Base-by-base conservation (phyloP, 92 coral and sea anemone genomes). In the Actinostola sp. region DNA sequence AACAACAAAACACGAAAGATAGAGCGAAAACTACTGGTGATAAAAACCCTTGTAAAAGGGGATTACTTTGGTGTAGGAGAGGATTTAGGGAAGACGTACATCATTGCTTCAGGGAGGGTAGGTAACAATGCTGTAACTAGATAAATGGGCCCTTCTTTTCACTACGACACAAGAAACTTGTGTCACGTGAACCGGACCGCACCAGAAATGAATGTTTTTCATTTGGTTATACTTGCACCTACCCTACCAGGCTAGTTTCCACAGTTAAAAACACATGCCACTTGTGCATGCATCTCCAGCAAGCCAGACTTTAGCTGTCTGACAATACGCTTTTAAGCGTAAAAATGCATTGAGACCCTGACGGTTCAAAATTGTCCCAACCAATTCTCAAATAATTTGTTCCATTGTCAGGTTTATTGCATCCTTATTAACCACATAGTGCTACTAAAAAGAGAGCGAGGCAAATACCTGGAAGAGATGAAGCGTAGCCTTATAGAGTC, bases 51-150 rank as follows among this genome's bases (percentile, higher is more conserved):
- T 45, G 65, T 74, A 26, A 70, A 81, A 70, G 93, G 93, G 3
- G 93, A 89, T 20, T 82, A 77, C 73, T 93, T 93, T 75, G 98
- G 98, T 14, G 96, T 93, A 32, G 98, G 96, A 20, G 96, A 93
- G 53, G 91, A 93, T 39, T 73, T 93, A 42, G 76, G 83, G 11
- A 85, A 87, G 57, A 86, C 88, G 45, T 75, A 76, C 87, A 90
- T 93, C 58, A 78, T 93, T 25, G 72, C 96, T 16, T 89, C 80
- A 34, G 88, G 82, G 36, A 78, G 86, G 96, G 98, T 93, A 67
- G 67, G 96, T 7, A 19, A 28, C n/a, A n/a, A n/a, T n/a, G n/a
- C n/a, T n/a, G n/a, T n/a, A n/a, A n/a, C n/a, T n/a, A n/a, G n/a
- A n/a, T n/a, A n/a, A n/a, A n/a, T n/a, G n/a, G n/a, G n/a, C n/a